phyloP scores from a whole-genome alignment of 2,113 vertebrate species.

The Ariopsis seemanni region DNA sequence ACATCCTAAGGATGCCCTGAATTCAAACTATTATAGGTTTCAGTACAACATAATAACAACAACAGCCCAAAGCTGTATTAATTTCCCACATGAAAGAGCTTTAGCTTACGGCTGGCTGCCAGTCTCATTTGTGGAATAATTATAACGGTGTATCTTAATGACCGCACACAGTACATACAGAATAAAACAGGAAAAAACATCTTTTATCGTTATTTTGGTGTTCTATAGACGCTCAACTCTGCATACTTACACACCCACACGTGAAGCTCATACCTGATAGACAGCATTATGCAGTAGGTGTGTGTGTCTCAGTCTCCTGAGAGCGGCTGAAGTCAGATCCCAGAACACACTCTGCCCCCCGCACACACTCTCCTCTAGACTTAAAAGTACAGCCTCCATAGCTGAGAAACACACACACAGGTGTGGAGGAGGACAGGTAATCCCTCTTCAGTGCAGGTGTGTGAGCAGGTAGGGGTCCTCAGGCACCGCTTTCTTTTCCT shows the following conservation, averaged over 20 bases:
- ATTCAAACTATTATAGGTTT: constrained; percentile 25
- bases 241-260: not conserved
- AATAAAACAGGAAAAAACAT: not conserved
- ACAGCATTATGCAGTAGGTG: constrained; percentile 42
- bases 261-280: constrained; percentile 48
- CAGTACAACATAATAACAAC: not conserved
- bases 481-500: constrained; percentile 29
- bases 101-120: not conserved
- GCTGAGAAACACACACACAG: constrained; percentile 36
- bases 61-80: not conserved
- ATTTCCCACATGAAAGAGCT: constrained; percentile 22
- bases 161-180: not conserved
- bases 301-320: constrained; percentile 52
- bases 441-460: constrained; percentile 47
- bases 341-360: constrained; percentile 47
- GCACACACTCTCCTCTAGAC: constrained; percentile 52
- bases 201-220: not conserved
- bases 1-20: constrained; percentile 11
- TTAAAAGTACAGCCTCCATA: constrained; percentile 54
- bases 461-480: constrained; percentile 30
- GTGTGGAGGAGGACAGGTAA: constrained; percentile 35
- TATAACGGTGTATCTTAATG: not conserved
- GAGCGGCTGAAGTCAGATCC: constrained; percentile 50
- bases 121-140: not conserved
- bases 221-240: not conserved